Base-by-base conservation (phyloP, 2,797 vertebrate genomes). In the Neopelma chrysocephalum region DNA sequence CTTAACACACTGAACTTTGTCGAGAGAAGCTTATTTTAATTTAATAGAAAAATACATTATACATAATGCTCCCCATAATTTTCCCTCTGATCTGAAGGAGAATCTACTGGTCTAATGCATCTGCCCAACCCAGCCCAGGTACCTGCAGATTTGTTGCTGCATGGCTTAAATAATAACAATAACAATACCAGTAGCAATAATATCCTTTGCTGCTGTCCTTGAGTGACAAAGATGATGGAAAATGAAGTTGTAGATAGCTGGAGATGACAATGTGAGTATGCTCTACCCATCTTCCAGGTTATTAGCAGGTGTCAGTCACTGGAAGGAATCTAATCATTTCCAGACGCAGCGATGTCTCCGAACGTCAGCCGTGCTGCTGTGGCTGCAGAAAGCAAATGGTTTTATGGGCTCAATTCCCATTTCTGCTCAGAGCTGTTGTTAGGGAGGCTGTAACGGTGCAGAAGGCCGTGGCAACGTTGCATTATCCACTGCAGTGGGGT, bases 231-330 rank as follows among this genome's bases (percentile, higher is more conserved):
- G 65, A 89, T 98, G 97, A 97, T 97, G 96, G 97, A 97, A 98
- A 97, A 97, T 94, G 96, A 96, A 97, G 94, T 89, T 96, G 78
- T 94, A 97, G 97, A 97, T 97, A 96, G 96, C 94, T 95, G 75
- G 64, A 87, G 94, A 95, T 86, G 94, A 93, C 96, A 94, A 93
- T 84, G 95, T 89, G 77, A 96, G 88, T 65, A 89, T 92, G 94
- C 78, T 93, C 82, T 81, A 53, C 82, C 92, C 84, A 75, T 93
- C 85, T 82, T 91, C 69, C 81, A 94, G 86, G 90, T 98, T 97
- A 98, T 98, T 97, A 97, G 95, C 97, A 97, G 96, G 92, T 97
- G 97, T 95, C 96, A 96, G 82, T 98, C 97, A 97, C 86, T 96
- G 89, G 93, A 85, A 70, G 92, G 78, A 95, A 96, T 97, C 83